Evolutionary conservation across 1,140 invertebrate species (phyloP).

Genomic region (Chironomus striatipennis): DNA sequence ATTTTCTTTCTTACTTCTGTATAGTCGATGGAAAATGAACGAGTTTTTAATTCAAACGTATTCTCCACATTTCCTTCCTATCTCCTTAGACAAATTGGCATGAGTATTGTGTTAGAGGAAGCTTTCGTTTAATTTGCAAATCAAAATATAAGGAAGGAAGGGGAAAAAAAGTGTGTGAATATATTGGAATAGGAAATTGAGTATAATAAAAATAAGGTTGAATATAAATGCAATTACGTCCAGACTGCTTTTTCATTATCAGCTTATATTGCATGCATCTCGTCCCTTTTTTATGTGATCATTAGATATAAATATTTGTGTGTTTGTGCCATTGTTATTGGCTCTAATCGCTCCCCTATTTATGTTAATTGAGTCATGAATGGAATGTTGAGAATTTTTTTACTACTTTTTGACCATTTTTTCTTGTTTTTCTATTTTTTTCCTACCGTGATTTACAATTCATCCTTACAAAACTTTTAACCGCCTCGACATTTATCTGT

Average conservation of each 20-base stretch:
- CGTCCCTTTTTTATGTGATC: too few relatives aligned
- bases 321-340: not conserved
- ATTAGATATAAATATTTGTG: too few relatives aligned
- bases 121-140: too few relatives aligned
- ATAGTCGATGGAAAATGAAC: conserved; percentile 11
- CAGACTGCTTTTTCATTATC: too few relatives aligned
- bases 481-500: not conserved
- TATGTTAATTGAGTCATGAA: conserved; percentile 21
- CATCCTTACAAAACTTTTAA: not conserved
- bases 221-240: too few relatives aligned
- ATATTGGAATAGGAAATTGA: too few relatives aligned
- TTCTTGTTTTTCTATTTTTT: not conserved
- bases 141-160: too few relatives aligned
- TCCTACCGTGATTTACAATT: not conserved
- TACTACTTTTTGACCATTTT: too few relatives aligned
- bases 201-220: too few relatives aligned
- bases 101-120: too few relatives aligned
- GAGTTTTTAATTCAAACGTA: conserved; percentile 19
- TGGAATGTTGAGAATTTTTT: not conserved
- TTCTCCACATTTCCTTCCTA: not conserved
- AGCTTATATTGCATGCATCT: too few relatives aligned
- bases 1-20: not conserved
- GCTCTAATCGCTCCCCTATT: not conserved
- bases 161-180: too few relatives aligned
- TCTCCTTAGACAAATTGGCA: not conserved